Evolutionary conservation across 2,113 vertebrate species (phyloP).

Genomic region (Eurypyga helias): DNA sequence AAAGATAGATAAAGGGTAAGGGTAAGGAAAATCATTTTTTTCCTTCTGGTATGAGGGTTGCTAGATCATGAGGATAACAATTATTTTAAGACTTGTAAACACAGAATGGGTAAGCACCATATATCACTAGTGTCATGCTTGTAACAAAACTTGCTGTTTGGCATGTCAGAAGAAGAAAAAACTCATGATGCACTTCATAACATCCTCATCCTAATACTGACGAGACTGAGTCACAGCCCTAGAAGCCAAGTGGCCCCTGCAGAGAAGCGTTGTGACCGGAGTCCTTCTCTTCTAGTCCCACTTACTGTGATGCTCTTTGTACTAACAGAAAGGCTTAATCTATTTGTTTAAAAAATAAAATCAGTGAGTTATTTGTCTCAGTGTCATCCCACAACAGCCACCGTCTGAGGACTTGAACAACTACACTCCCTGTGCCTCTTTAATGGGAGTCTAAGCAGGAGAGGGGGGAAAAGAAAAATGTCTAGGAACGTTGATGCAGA

Average conservation of each 20-base stretch:
- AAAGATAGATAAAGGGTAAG: background rate
- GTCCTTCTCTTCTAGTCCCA: background rate
- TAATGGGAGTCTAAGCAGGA: background rate
- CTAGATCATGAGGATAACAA: background rate
- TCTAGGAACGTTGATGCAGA: background rate
- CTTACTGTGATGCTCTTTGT: background rate
- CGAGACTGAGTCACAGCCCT: background rate
- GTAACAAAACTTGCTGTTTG: background rate
- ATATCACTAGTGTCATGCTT: background rate
- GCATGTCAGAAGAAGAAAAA: background rate
- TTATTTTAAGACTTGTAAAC: background rate
- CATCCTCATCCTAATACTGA: background rate
- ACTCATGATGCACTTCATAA: background rate
- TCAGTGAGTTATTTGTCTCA: background rate
- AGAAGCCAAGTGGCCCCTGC: background rate
- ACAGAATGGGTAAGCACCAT: background rate
- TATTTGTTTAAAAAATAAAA: background rate
- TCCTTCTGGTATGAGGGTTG: background rate
- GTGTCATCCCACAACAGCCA: background rate
- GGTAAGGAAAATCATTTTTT: background rate
- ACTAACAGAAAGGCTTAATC: background rate
- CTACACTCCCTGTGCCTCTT: background rate
- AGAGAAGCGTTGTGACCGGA: background rate
- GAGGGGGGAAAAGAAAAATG: background rate
- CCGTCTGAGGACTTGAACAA: background rate